Evolutionary conservation across 2,113 vertebrate genomes (phyloP), one percentile per base, ranked within the genome.

Genomic region (Phaethon lepturus): DNA sequence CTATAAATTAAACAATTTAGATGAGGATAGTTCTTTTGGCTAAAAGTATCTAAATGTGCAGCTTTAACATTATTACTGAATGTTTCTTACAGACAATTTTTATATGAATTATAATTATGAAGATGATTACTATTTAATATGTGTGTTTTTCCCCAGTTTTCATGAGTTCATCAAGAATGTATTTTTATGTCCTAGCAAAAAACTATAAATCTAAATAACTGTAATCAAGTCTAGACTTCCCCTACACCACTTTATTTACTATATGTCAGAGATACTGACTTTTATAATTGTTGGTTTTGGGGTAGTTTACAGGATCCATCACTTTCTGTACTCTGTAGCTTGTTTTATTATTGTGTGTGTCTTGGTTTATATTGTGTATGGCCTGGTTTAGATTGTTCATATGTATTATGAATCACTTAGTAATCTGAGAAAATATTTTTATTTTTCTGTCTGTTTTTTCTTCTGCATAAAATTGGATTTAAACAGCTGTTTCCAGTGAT

Each of bases 1-100:
- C 55, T 80, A 47, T 84, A 90, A 92, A 81, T 83, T 42, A 86
- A 88, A 78, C 52, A 59, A 60, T 92, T 93, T 72, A 86, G 26
- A 44, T 89, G 20, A 52, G 42, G 42, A 31, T 84, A 67, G 76
- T 84, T 97, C 53, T 72, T 90, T 80, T 59, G 59, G 33, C 28
- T 67, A 17, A 15, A 86, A 75, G 10, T 86, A 50, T 67, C 56
- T 93, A 73, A 76, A 79, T 66, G 9, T 73, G 23, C 35, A 88
- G 59, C 29, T 93, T 95, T 88, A 67, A 44, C 7, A 22, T 78
- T 55, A 28, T 75, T 71, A 49, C 14, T 79, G 31, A 35, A 74
- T 59, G 9, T 49, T 92, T 92, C n/a, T 79, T 86, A 53, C 17
- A 85, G 64, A 33, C 38, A 82, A 29, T 90, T 91, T 95, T 88